These are phyloP conservation scores for Brachyrhaphis roseni DNA, from an alignment of 2,797 vertebrate genomes.

Conservation along the genomic window DNA sequence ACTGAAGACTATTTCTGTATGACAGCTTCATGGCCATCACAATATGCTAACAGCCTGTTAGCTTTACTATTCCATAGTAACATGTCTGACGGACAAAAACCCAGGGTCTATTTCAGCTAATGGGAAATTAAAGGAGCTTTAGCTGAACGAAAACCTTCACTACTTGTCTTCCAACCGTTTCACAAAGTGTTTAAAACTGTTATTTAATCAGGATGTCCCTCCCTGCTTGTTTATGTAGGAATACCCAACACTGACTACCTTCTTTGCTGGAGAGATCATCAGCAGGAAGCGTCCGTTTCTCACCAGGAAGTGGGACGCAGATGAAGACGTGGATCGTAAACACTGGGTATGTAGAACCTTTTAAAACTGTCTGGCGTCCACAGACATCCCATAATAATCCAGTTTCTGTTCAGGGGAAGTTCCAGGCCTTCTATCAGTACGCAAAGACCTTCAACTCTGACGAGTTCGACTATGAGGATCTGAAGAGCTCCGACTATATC, in stretches of 20 bases:
- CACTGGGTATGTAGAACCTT: constrained; percentile 89
- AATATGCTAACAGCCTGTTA: neutral
- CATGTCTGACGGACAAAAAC: neutral
- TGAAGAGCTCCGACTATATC: constrained; percentile 95
- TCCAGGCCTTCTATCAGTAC: constrained; percentile 98
- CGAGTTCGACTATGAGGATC: constrained; percentile 96
- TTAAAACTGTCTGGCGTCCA: neutral
- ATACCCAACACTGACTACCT: constrained; percentile 96
- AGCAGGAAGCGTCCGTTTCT: constrained; percentile 96
- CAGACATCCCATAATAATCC: neutral
- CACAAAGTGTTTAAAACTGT: constrained; percentile 1
- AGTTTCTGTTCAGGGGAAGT: constrained; percentile 87
- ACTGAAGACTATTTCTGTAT: neutral
- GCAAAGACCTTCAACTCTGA: constrained; percentile 98
- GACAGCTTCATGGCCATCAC: neutral
- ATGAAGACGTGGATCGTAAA: constrained; percentile 97
- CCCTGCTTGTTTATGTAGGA: constrained; percentile 76
- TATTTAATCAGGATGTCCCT: neutral
- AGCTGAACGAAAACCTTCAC: too few relatives aligned
- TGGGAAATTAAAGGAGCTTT: too few relatives aligned
- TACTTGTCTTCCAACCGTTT: too few relatives aligned
- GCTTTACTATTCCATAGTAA: neutral
- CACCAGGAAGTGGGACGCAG: constrained; percentile 97
- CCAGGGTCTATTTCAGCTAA: too few relatives aligned
- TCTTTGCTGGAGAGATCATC: constrained; percentile 98